phyloP scores from a whole-genome alignment of 1,140 invertebrate genomes.

The Radopholus similis region DNA sequence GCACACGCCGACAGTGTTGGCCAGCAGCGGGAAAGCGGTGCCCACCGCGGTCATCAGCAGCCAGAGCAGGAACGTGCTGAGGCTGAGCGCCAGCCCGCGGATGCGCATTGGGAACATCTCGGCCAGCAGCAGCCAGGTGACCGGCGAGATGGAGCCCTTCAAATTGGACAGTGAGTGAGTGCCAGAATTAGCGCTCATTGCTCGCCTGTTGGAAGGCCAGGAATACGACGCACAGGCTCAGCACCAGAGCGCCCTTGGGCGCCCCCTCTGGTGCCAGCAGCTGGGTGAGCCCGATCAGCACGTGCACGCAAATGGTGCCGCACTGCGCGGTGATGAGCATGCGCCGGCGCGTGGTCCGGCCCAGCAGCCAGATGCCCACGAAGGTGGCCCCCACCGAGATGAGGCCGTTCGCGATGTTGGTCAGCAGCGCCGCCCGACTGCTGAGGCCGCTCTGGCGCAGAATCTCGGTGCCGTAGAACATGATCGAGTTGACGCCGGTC shows the following conservation, averaged over 20 bases:
- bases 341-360: not conserved
- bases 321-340: slow-evolving; percentile 2
- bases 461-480: slow-evolving; percentile 18
- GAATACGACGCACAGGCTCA: not conserved
- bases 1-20: not conserved
- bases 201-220: slow-evolving; percentile 9
- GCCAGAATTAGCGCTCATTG: not conserved
- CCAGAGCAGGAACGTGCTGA: slow-evolving; percentile 4
- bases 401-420: slow-evolving; percentile 6
- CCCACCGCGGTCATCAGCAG: slow-evolving; percentile 1
- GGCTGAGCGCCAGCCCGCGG: slow-evolving; percentile 3
- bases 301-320: not conserved
- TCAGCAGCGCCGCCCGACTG: not conserved
- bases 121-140: slow-evolving; percentile 9
- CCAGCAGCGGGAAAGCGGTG: slow-evolving; percentile 1
- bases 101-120: slow-evolving; percentile 11
- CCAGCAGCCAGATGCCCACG: slow-evolving; percentile 5
- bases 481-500: slow-evolving; percentile 11
- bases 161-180: not conserved
- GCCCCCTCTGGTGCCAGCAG: not conserved
- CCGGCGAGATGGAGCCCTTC: slow-evolving; percentile 7
- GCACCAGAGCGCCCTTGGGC: not conserved
- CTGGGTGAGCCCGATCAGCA: not conserved
- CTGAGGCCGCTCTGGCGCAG: not conserved
- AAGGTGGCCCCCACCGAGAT: not conserved